Conservation (phyloP, 2,888 invertebrate species). For the Drosophila conformis region DNA sequence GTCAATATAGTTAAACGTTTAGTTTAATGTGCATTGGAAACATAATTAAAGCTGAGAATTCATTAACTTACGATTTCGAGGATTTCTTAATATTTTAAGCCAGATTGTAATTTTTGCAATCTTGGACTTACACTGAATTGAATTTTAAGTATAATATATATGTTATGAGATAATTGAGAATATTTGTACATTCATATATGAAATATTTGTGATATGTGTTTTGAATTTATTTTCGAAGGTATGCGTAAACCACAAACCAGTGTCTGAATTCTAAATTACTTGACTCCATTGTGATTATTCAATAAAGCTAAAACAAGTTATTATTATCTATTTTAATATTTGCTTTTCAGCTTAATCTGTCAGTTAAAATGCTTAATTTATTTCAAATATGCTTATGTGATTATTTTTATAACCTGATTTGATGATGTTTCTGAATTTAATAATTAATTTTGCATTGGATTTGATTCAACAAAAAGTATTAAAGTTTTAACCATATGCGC, state of each 20-base stretch:
- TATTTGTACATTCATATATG: background rate
- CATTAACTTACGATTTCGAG: background rate
- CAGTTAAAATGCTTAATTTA: background rate
- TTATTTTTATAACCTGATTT: background rate
- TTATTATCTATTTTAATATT: background rate
- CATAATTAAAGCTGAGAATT: background rate
- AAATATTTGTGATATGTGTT: background rate
- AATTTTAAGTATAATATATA: background rate
- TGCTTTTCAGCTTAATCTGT: background rate
- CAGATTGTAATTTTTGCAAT: background rate
- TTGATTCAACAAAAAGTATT: background rate
- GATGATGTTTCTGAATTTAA: background rate
- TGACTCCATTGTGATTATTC: background rate
- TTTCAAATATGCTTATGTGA: background rate
- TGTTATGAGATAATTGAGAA: background rate
- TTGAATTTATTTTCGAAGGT: background rate
- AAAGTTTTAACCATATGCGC: background rate
- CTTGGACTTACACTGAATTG: background rate
- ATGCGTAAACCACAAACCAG: background rate
- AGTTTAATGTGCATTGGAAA: conserved; percentile 2
- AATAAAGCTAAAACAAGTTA: background rate
- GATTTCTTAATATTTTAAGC: background rate
- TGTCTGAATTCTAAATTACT: background rate
- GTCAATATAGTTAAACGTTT: conserved; percentile 16
- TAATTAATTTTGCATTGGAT: background rate